Percentiles rank a stretch among this genome's conserved stretches.
Conservation (phyloP, 2,888 invertebrate species). For the Drosophila acutilabella region DNA sequence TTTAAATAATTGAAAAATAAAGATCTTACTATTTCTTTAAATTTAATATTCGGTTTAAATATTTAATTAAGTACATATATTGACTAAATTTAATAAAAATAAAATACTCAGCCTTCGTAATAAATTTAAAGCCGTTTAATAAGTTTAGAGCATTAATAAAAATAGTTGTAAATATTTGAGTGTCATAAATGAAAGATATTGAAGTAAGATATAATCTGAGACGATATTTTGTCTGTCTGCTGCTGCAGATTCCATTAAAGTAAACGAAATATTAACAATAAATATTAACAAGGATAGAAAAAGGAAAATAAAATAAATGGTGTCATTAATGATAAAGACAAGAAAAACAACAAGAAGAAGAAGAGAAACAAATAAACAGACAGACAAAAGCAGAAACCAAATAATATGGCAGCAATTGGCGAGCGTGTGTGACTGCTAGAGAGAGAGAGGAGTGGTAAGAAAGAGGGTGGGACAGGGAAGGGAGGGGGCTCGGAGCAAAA, state of each 20-base stretch:
- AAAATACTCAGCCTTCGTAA: too few relatives aligned
- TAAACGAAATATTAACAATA: not conserved
- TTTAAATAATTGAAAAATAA: too few relatives aligned
- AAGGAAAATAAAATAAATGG: conserved; percentile 40
- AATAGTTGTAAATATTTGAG: not conserved
- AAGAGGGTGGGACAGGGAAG: not conserved
- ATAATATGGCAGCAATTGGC: conserved; percentile 34
- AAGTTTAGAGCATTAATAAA: not conserved
- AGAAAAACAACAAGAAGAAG: conserved; percentile 1
- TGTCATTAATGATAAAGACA: conserved; percentile 53
- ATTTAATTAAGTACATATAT: too few relatives aligned
- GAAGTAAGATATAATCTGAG: not conserved
- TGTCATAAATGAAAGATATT: not conserved
- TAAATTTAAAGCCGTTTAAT: too few relatives aligned
- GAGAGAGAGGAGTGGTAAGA: not conserved
- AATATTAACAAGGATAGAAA: not conserved
- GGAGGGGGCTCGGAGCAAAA: conserved; percentile 18
- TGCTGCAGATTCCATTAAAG: not conserved
- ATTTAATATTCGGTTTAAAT: too few relatives aligned
- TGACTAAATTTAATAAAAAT: too few relatives aligned
- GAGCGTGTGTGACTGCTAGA: not conserved
- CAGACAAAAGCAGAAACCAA: conserved; percentile 29
- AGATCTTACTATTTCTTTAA: too few relatives aligned
- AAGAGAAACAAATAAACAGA: conserved; percentile 31
- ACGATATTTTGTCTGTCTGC: not conserved